Conservation (phyloP, 2,888 invertebrate genomes). For the Polietes domitor region DNA sequence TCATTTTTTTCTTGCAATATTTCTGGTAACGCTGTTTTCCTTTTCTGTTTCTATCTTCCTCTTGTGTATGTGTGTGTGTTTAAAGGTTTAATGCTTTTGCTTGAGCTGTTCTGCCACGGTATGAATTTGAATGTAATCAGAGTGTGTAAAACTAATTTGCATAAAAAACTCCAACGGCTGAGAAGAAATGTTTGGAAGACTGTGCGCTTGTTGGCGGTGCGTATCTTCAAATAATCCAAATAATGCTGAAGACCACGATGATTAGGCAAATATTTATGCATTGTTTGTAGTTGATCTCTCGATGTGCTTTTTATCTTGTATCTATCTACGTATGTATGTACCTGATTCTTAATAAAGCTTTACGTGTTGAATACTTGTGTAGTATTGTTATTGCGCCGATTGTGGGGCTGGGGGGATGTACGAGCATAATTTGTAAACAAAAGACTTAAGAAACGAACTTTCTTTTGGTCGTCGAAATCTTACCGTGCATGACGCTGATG, state of each 20-base stretch:
- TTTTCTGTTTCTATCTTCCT: slow-evolving; percentile 31
- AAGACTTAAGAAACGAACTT: slow-evolving; percentile 15
- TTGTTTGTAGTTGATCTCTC: not conserved
- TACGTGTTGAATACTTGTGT: slow-evolving; percentile 14
- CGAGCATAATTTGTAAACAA: not conserved
- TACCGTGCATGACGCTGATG: not conserved
- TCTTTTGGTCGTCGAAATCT: not conserved
- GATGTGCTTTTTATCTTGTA: no score
- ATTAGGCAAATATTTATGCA: slow-evolving; percentile 25
- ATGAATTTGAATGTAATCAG: slow-evolving; percentile 66
- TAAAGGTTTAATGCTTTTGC: slow-evolving; percentile 71
- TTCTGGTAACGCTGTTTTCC: not conserved
- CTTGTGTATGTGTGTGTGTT: slow-evolving; percentile 6
- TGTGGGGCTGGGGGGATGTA: no score
- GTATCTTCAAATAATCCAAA: slow-evolving; percentile 40
- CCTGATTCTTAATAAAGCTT: slow-evolving; percentile 32
- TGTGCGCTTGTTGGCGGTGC: slow-evolving; percentile 60
- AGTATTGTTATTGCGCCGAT: not conserved
- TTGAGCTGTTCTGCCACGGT: slow-evolving; percentile 72
- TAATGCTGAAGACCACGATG: not conserved
- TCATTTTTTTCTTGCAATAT: not conserved
- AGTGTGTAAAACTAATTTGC: slow-evolving; percentile 65
- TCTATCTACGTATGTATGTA: no score
- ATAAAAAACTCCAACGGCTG: slow-evolving; percentile 66
- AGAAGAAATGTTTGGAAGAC: slow-evolving; percentile 68